Base-by-base conservation (phyloP, 2,797 vertebrate genomes). In the Microhierax caerulescens region DNA sequence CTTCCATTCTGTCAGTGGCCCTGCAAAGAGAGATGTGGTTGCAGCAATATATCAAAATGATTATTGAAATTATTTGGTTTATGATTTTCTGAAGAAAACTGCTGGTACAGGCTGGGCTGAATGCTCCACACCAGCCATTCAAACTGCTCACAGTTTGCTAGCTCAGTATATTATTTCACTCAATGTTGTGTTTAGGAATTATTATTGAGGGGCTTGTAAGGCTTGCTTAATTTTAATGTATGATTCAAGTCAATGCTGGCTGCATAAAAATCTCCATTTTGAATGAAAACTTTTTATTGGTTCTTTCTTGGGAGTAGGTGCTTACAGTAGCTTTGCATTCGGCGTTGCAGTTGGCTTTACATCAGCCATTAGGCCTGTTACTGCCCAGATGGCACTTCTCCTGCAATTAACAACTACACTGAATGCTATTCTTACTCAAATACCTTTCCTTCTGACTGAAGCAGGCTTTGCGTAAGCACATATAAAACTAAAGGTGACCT, bases 201-300 rank as follows among this genome's bases (percentile, higher is more conserved):
- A 92, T 91, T 95, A 93, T 93, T 74, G 72, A 89, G 89, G 67
- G 60, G 34, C 50, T 93, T 60, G 59, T 56, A n/a, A 85, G 56
- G 56, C 63, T 84, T 86, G 76, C 34, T 91, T 87, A 61, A 57
- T 67, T 88, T 81, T n/a, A 72, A 63, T 37, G 16, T 51, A 45
- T 10, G 6, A 82, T 54, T 85, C 83, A 69, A 83, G 77, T 80
- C 84, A 93, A 64, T 88, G 47, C 43, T 60, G 67, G 81, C 59
- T 85, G 77, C 88, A 79, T 60, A 74, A 32, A 80, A 74, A 92
- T 80, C 78, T 91, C 45, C 36, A 10, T 84, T 69, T 25, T 2
- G 47, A 88, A 48, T 43, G 51, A 28, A 76, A 88, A 39, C 18
- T 24, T 81, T 36, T 59, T 61, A 63, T 19, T 76, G 74, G 47